Base-by-base conservation (phyloP, 2,888 invertebrate species). In the Dyspetes luteomarginatus region DNA sequence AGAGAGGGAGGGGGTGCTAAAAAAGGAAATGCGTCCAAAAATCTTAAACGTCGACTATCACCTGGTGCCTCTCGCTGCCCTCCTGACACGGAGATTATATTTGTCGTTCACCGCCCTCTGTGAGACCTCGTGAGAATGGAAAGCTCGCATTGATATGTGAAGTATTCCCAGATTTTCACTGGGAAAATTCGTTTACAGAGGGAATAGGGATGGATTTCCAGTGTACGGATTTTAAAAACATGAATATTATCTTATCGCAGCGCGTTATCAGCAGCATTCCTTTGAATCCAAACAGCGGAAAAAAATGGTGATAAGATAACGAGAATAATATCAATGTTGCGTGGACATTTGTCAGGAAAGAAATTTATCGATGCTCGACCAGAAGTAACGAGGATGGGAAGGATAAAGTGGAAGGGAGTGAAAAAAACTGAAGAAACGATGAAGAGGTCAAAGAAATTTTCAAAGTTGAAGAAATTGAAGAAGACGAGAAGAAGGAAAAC, bases 51-150 rank as follows among this genome's bases (percentile, higher is more conserved):
- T 28, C 58, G 74, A 65, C 58, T 56, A 74, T 81, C 74, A 81
- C 77, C 81, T 81, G 81, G 77, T 68, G 71, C 50, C 36, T 72
- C 36, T 58, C 17, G 36, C 62, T 26, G 15, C 64, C 28, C 64
- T 52, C 68, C 45, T 17, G 2, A 17, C n/a, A 26, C 55, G 22
- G 64, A 81, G 77, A 81, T 81, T 81, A 73, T 30, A 19, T 45
- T 56, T 48, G 24, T 28, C 68, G 41, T 48, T 77, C 41, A 52
- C 28, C 17, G 52, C 72, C 50, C 50, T 73, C 56, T 12, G 19
- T 24, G 55, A 22, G 43, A 28, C 50, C 50, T 74, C 81, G 81
- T 81, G 81, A 81, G 81, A 81, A 77, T 62, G 19, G 24, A 48
- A 28, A 41, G 26, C 19, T 45, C 19, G 22, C 24, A 72, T 60